Base-by-base conservation (phyloP, 1,140 invertebrate species). In the Papilio dardanus region DNA sequence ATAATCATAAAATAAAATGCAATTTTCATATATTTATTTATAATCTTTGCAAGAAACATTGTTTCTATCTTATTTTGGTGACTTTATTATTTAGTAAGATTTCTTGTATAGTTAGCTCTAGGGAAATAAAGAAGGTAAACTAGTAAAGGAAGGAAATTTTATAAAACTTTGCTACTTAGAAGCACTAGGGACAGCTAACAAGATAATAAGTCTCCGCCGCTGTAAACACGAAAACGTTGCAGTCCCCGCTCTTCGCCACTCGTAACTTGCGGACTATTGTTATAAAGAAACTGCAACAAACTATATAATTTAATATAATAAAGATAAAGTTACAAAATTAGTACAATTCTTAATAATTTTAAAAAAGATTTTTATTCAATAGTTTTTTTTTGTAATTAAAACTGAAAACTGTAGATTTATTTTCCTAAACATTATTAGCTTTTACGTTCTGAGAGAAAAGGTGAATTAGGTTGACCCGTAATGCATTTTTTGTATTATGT, bases 161-260 rank as follows among this genome's bases (percentile, higher is more conserved):
- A 28, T 28, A 58, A 67, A 35, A 33, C 35, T 35, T 68, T 68
- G 10, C 66, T 68, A 37, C 33, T 68, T 68, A 68, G 19, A 68
- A 68, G n/a, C 19, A 68, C 66, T 24, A 68, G 66, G 66, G 35
- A 68, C 31, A 37, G 35, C 66, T 37, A 40, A 68, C 66, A 68
- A 68, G 66, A 37, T 37, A 68, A 68, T 68, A 68, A 68, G 21
- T 68, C 66, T 37, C n/a, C 21, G 19, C 33, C 16, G 21, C n/a
- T 35, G 66, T 68, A 40, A 68, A 42, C 33, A 68, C 66, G 19
- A 40, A 68, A 69, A 42, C 67, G 21, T 62, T 30, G 24, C 54
- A 62, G 24, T 28, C 24, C 14, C 10, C 10, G 7, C 5, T 62
- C 8, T 28, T 10, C 21, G 54, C 3, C 14, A 24, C 24, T 28